Conservation (phyloP, 2,797 vertebrate species). For the Menidia menidia region DNA sequence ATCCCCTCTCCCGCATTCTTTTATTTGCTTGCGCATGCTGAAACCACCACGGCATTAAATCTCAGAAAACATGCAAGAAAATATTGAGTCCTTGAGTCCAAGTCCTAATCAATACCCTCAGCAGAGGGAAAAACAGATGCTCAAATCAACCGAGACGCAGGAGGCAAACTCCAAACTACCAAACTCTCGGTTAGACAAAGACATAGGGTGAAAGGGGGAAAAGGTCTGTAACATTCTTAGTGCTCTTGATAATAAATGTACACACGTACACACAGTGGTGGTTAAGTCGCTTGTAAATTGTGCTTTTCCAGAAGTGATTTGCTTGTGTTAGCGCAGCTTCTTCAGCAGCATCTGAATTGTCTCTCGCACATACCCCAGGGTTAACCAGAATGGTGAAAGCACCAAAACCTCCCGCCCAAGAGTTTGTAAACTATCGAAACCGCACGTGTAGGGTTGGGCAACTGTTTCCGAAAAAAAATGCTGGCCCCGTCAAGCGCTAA, state of each 20-base stretch:
- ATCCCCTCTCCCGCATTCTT: conserved; percentile 26
- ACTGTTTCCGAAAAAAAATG: conserved; percentile 54
- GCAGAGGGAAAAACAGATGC: conserved; percentile 64
- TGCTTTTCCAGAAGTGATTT: conserved; percentile 19
- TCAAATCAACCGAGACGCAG: conserved; percentile 43
- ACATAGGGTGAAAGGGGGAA: conserved; percentile 30
- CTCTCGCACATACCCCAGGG: conserved; percentile 58
- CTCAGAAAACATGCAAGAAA: conserved; percentile 61
- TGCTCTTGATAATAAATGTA: conserved; percentile 6
- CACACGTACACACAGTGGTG: not conserved
- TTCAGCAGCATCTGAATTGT: conserved; percentile 42
- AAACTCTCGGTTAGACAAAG: not conserved
- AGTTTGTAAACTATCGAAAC: conserved; percentile 82
- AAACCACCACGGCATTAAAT: conserved; percentile 69
- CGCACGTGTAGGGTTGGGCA: conserved; percentile 63
- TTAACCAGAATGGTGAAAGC: conserved; percentile 76
- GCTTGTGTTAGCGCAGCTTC: conserved; percentile 35
- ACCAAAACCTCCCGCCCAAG: conserved; percentile 76
- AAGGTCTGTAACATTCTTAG: conserved; percentile 19
- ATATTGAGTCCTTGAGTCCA: conserved; percentile 59
- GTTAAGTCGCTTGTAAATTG: conserved; percentile 9
- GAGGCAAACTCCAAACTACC: not conserved
- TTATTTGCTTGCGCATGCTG: conserved; percentile 52
- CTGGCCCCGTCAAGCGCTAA: conserved; percentile 41
- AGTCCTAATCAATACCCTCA: conserved; percentile 73